A percentile compares a stretch with the other conserved stretches of the same genome.
phyloP scores from a whole-genome alignment of 92 coral and sea anemone species.

The Heliopora coerulea region DNA sequence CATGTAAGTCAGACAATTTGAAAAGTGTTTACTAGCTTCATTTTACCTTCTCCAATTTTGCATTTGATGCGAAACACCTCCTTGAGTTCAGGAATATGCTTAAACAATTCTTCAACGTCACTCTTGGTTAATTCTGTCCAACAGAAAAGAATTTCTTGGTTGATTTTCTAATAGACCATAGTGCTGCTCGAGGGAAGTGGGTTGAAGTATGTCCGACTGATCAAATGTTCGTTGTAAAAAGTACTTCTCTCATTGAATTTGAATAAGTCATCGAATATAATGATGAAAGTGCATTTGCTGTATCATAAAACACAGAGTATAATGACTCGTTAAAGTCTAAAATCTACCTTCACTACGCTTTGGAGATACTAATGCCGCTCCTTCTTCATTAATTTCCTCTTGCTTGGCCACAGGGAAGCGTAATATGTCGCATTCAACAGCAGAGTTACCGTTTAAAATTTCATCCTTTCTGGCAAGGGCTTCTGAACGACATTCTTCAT shows the following conservation, averaged over 20 bases:
- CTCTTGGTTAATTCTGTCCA: conserved; percentile 74
- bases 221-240: too few relatives aligned
- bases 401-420: conserved; percentile 43
- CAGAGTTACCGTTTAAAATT: conserved; percentile 48
- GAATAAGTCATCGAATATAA: neutral
- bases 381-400: conserved; percentile 43
- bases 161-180: too few relatives aligned
- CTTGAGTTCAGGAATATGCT: conserved; percentile 79
- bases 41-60: conserved; percentile 94
- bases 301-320: neutral
- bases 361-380: conserved; percentile 30
- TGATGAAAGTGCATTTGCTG: neutral
- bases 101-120: conserved; percentile 79
- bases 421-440: conserved; percentile 42
- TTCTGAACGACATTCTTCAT: conserved; percentile 74
- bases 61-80: conserved; percentile 68
- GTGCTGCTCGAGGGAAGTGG: too few relatives aligned
- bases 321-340: neutral
- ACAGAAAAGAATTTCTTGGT: neutral
- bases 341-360: conserved; percentile 52
- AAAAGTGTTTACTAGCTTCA: too few relatives aligned
- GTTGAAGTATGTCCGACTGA: too few relatives aligned
- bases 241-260: neutral
- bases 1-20: too few relatives aligned
- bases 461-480: conserved; percentile 72